Evolutionary conservation across 2,888 invertebrate species (phyloP).

Genomic region (Rhodophaea formosa): DNA sequence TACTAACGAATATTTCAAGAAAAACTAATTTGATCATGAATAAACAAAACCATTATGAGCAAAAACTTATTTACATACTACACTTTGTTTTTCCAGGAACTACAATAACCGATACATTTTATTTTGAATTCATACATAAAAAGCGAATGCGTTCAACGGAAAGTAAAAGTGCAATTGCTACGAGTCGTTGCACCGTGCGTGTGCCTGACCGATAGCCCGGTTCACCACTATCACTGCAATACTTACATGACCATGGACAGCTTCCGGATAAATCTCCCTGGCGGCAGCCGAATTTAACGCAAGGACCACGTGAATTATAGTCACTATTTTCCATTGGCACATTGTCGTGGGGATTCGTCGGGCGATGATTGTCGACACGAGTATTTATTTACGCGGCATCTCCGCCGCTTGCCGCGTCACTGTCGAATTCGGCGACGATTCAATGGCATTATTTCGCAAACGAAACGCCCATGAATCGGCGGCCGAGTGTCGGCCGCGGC

Average conservation of each 20-base stretch:
- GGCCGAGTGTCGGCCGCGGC: constrained; percentile 75
- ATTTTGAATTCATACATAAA: constrained; percentile 20
- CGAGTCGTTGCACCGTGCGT: constrained; percentile 58
- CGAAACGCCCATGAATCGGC: constrained; percentile 53
- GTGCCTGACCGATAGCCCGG: constrained; percentile 40
- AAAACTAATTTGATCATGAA: no score
- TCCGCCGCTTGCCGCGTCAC: constrained; percentile 60
- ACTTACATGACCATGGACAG: constrained; percentile 65
- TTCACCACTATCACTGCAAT: constrained; percentile 24
- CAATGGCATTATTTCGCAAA: constrained; percentile 76
- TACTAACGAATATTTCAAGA: no score
- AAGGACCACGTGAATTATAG: constrained; percentile 63
- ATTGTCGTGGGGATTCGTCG: constrained; percentile 59
- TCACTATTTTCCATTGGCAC: constrained; percentile 75
- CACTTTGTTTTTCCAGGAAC: no score
- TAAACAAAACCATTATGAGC: no score
- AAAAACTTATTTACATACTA: no score
- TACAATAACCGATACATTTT: not conserved
- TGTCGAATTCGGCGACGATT: constrained; percentile 61
- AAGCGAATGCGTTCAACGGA: constrained; percentile 50
- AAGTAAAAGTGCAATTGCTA: constrained; percentile 69
- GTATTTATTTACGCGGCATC: constrained; percentile 74
- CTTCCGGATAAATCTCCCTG: constrained; percentile 53
- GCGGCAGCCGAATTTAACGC: constrained; percentile 44
- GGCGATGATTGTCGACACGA: constrained; percentile 48